A percentile compares a stretch with the other conserved stretches of the same genome.
Conservation (phyloP, 2,888 invertebrate species). For the Hofmannophila pseudospretella region DNA sequence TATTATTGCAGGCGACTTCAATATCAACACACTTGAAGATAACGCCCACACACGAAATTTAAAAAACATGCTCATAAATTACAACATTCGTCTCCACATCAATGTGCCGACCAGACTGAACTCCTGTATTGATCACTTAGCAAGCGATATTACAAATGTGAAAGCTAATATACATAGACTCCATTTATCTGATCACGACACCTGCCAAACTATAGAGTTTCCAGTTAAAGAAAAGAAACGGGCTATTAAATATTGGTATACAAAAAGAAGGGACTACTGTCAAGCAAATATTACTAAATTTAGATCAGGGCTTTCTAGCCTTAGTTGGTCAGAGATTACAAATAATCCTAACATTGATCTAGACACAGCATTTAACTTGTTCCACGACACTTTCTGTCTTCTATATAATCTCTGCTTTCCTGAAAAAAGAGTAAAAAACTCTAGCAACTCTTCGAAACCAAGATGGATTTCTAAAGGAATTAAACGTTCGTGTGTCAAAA, state of each 20-base stretch:
- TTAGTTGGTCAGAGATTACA: background rate
- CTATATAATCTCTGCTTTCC: constrained; percentile 6
- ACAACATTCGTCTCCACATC: constrained; percentile 1
- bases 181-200: constrained; percentile 5
- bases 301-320: background rate
- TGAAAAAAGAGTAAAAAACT: constrained; percentile 2
- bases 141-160: background rate
- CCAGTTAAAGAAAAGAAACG: background rate
- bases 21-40: constrained; percentile 4
- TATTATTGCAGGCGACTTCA: constrained; percentile 1
- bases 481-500: background rate
- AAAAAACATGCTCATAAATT: background rate
- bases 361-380: constrained; percentile 3
- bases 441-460: background rate
- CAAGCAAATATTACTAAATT: constrained; percentile 5
- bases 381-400: constrained; percentile 2
- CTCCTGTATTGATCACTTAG: constrained; percentile 4
- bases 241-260: background rate
- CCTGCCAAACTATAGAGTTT: constrained; percentile 1
- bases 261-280: constrained; percentile 1
- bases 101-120: background rate
- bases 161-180: background rate
- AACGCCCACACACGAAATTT: background rate
- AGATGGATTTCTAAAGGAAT: constrained; percentile 2
- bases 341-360: background rate